Conservation (phyloP, 2,797 vertebrate species). For the Dendrocincla fuliginosa region DNA sequence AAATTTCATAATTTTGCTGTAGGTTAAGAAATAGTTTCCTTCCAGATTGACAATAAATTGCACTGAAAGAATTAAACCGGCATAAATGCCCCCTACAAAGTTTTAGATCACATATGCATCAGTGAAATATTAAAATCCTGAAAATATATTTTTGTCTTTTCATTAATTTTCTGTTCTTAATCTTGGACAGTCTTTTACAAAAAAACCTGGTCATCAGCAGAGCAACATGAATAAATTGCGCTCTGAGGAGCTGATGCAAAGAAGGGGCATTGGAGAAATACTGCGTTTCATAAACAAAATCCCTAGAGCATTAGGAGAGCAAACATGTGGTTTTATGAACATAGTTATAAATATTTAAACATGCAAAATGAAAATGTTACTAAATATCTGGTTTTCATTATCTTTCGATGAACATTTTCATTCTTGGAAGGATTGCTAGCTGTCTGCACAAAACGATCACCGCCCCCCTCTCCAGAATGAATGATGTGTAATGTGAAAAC, state of each 20-base stretch:
- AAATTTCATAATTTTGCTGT: neutral
- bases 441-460: constrained; percentile 46
- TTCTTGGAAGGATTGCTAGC: constrained; percentile 65
- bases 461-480: constrained; percentile 8
- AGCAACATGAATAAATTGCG: neutral
- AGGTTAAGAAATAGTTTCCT: neutral
- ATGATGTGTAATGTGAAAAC: constrained; percentile 34
- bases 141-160: constrained; percentile 20
- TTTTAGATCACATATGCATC: neutral
- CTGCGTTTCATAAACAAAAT: constrained; percentile 76
- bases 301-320: constrained; percentile 61
- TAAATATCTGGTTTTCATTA: constrained; percentile 77
- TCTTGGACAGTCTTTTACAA: constrained; percentile 4
- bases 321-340: constrained; percentile 75
- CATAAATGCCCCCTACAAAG: neutral
- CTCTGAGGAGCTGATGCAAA: constrained; percentile 43
- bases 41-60: neutral
- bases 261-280: constrained; percentile 71
- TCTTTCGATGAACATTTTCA: constrained; percentile 68
- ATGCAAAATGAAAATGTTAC: constrained; percentile 79
- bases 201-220: neutral
- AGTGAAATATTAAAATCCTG: neutral
- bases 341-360: constrained; percentile 80
- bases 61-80: neutral
- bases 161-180: constrained; percentile 48